Percentiles rank a stretch among this genome's conserved stretches.
phyloP scores from a whole-genome alignment of 2,797 vertebrate species.

The Tympanoctomys barrerae region DNA sequence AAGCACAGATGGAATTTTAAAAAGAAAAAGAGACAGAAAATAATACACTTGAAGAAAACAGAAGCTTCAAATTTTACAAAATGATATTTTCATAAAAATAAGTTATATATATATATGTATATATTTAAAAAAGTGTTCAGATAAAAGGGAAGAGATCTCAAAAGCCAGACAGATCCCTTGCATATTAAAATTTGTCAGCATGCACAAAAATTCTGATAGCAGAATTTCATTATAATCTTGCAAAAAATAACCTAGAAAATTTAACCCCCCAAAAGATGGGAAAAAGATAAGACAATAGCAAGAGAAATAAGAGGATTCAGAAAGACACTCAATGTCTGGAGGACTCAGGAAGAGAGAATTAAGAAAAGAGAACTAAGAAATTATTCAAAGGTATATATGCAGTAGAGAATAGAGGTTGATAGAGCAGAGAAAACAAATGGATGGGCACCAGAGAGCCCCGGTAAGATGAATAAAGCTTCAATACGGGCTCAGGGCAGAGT shows the following conservation, averaged over 20 bases:
- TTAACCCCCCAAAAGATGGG: not conserved
- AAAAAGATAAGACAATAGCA: not conserved
- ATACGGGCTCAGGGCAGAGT: no score
- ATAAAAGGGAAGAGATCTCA: not conserved
- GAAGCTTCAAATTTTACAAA: not conserved
- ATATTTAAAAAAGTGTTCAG: constrained; percentile 1
- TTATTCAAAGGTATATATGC: not conserved
- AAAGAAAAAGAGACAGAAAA: not conserved
- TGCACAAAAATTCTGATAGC: not conserved
- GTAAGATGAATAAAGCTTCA: not conserved
- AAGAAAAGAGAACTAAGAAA: not conserved
- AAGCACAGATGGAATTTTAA: not conserved
- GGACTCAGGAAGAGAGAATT: not conserved
- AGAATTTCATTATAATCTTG: not conserved
- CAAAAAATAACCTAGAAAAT: not conserved
- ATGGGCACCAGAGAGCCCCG: not conserved
- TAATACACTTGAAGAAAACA: not conserved
- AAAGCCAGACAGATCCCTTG: not conserved
- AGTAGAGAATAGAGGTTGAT: no score
- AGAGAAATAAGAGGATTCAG: not conserved
- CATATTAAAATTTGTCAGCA: not conserved
- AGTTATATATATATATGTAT: no score
- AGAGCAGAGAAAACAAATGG: not conserved
- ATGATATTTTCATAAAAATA: not conserved
- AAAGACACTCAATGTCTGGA: not conserved